These are phyloP conservation scores for Monomorium pharaonis DNA, from an alignment of 1,140 invertebrate genomes.

Conservation along the genomic window DNA sequence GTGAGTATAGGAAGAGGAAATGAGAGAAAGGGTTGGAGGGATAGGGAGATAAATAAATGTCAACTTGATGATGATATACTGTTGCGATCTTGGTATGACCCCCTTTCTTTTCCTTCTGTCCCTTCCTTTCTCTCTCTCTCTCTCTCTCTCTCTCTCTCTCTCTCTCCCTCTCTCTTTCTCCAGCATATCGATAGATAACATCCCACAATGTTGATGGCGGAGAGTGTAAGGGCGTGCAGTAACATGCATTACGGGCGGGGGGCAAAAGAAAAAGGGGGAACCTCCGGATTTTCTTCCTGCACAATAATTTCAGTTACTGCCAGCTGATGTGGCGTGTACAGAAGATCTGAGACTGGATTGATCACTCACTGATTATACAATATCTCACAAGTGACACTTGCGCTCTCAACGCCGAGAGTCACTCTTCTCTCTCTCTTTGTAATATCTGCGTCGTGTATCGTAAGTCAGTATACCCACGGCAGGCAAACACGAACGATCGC, in stretches of 20 bases:
- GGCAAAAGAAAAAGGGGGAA: slow-evolving; percentile 74
- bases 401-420: slow-evolving; percentile 9
- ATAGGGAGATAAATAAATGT: slow-evolving; percentile 72
- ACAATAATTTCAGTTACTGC: slow-evolving; percentile 59
- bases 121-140: background rate
- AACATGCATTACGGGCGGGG: slow-evolving; percentile 61
- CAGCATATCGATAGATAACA: slow-evolving; percentile 6
- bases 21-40: background rate
- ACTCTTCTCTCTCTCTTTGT: slow-evolving; percentile 71
- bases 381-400: slow-evolving; percentile 34
- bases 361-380: slow-evolving; percentile 41
- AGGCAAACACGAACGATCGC: background rate
- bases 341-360: slow-evolving; percentile 48
- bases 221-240: slow-evolving; percentile 60
- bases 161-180: background rate
- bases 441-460: background rate
- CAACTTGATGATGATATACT: slow-evolving; percentile 84
- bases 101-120: slow-evolving; percentile 63
- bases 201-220: background rate
- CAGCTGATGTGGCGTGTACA: slow-evolving; percentile 35
- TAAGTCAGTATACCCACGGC: background rate
- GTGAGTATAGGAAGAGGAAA: background rate
- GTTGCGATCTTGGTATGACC: slow-evolving; percentile 72
- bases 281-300: slow-evolving; percentile 69
- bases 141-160: slow-evolving; percentile 42